Conservation (phyloP, 2,113 vertebrate species). For the Chrysochloris asiatica region DNA sequence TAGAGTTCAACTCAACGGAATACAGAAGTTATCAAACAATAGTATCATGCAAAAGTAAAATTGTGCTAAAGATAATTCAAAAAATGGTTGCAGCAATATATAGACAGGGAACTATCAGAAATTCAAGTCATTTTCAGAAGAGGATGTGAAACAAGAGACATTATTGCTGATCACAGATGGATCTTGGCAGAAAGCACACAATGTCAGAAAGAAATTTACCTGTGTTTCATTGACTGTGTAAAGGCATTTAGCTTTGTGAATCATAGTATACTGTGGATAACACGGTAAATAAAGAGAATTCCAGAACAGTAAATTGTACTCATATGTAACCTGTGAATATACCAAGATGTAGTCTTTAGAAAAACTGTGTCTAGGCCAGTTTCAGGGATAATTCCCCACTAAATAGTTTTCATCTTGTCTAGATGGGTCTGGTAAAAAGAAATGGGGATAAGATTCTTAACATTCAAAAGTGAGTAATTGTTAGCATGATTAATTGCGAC, state of each 20-base stretch:
- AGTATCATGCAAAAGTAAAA: not conserved
- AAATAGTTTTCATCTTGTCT: too few relatives aligned
- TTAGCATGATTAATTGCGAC: too few relatives aligned
- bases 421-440: too few relatives aligned
- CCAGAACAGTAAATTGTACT: not conserved
- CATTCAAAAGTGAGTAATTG: too few relatives aligned
- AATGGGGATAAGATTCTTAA: too few relatives aligned
- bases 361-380: too few relatives aligned
- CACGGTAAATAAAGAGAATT: not conserved
- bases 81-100: not conserved
- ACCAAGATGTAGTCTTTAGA: not conserved
- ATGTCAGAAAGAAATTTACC: not conserved
- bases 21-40: not conserved
- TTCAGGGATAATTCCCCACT: too few relatives aligned
- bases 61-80: not conserved
- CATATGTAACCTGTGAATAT: not conserved
- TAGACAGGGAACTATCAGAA: not conserved
- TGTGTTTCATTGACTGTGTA: not conserved
- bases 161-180: not conserved
- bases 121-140: not conserved
- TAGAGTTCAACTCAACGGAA: not conserved
- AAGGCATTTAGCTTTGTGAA: not conserved
- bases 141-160: not conserved
- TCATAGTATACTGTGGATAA: not conserved
- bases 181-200: not conserved